These are phyloP conservation scores for Nebria brevicollis DNA, from an alignment of 2,888 invertebrate genomes.

Conservation along the genomic window DNA sequence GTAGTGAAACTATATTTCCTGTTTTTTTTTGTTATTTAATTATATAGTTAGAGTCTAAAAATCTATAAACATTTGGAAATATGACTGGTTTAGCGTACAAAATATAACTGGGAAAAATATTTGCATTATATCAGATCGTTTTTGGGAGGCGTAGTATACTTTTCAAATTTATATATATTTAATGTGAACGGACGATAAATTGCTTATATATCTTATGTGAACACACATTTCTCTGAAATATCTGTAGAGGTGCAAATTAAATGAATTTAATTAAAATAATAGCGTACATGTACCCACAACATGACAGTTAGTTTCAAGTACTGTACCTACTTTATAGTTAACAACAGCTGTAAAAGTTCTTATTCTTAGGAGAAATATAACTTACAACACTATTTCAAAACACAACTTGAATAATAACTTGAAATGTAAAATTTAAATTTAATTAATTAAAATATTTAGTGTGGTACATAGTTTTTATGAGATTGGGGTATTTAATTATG, in stretches of 20 bases:
- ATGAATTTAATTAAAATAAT: constrained; percentile 44
- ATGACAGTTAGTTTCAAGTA: constrained; percentile 28
- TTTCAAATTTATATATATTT: not conserved
- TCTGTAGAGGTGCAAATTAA: constrained; percentile 25
- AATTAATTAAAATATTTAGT: constrained; percentile 24
- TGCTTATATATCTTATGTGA: not conserved
- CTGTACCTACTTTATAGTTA: constrained; percentile 19
- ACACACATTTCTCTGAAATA: not conserved
- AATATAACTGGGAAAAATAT: too few relatives aligned
- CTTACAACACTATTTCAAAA: constrained; percentile 27
- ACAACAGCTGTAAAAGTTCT: constrained; percentile 32
- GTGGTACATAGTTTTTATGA: not conserved
- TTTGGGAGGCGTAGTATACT: too few relatives aligned
- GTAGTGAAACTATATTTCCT: too few relatives aligned
- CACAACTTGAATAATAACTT: constrained; percentile 10
- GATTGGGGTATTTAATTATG: not conserved
- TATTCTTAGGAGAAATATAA: constrained; percentile 30
- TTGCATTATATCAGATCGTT: too few relatives aligned
- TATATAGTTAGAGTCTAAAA: too few relatives aligned
- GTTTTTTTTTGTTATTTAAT: too few relatives aligned
- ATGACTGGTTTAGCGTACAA: too few relatives aligned
- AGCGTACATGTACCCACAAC: constrained; percentile 35
- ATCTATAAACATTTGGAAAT: too few relatives aligned
- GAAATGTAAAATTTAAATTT: not conserved
- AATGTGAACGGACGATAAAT: not conserved